These are phyloP conservation scores for Zeugodacus cucurbitae DNA, from an alignment of 1,140 invertebrate genomes.

Conservation along the genomic window DNA sequence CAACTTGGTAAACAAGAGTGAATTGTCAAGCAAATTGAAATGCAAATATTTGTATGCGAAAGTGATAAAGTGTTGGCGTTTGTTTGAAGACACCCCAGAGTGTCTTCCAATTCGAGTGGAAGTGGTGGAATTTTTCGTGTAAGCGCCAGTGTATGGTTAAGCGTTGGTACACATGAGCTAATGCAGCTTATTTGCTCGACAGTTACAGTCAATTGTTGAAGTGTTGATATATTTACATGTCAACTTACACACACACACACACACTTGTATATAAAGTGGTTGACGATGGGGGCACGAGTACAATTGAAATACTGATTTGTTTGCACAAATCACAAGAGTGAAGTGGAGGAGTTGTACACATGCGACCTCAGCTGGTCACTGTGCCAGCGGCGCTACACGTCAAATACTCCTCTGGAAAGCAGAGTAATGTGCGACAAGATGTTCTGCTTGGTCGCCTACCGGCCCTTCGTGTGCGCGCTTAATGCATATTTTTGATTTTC, in stretches of 20 bases:
- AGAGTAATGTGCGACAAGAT: not conserved
- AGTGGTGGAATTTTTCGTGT: not conserved
- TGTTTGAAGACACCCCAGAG: conserved; percentile 30
- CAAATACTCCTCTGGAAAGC: not conserved
- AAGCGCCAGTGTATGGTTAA: no score
- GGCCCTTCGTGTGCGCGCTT: conserved; percentile 21
- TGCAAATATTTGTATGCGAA: conserved; percentile 15
- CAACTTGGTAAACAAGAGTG: conserved; percentile 15
- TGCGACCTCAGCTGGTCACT: not conserved
- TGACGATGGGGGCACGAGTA: not conserved
- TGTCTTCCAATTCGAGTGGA: conserved; percentile 17
- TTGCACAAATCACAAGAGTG: not conserved
- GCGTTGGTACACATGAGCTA: not conserved
- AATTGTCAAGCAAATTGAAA: not conserved
- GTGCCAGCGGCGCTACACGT: not conserved
- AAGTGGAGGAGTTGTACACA: not conserved
- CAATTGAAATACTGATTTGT: conserved; percentile 7
- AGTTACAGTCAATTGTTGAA: conserved; percentile 35
- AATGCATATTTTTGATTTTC: conserved; percentile 45
- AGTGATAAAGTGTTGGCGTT: conserved; percentile 31
- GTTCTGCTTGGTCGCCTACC: not conserved
- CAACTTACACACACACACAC: not conserved
- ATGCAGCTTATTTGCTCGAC: not conserved
- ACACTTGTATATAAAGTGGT: not conserved
- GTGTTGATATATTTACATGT: conserved; percentile 8